phyloP scores from a whole-genome alignment of 2,113 vertebrate genomes.

The Ptilorrhoa leucosticta region DNA sequence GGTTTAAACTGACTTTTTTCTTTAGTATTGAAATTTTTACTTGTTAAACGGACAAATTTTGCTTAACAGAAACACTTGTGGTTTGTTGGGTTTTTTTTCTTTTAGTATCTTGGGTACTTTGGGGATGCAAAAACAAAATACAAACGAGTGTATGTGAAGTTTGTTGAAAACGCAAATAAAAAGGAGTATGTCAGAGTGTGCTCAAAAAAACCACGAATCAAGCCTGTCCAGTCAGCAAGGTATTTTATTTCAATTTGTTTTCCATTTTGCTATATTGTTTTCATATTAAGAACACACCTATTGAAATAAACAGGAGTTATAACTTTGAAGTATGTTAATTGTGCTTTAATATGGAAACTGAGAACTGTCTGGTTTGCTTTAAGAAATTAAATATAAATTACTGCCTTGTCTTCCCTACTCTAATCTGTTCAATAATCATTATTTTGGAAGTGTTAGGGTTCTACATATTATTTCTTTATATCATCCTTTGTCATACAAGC shows the following conservation, averaged over 20 bases:
- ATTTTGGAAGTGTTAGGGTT: neutral
- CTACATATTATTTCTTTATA: neutral
- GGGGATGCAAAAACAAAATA: constrained; percentile 96
- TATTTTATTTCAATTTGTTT: constrained; percentile 65
- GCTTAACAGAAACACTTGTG: neutral
- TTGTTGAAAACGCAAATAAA: constrained; percentile 97
- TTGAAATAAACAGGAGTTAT: neutral
- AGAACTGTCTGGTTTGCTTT: neutral
- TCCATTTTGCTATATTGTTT: neutral
- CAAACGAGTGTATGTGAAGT: constrained; percentile 94
- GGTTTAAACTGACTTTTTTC: neutral
- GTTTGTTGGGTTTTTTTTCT: neutral
- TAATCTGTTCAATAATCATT: neutral
- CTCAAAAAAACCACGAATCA: constrained; percentile 91
- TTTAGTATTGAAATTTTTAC: neutral
- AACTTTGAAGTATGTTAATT: neutral
- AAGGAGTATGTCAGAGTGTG: constrained; percentile 96
- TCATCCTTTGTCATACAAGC: neutral
- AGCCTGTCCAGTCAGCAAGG: constrained; percentile 88
- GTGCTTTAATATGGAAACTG: neutral
- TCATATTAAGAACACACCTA: neutral
- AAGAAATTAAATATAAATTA: neutral
- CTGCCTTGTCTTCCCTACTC: neutral
- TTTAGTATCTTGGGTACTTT: constrained; percentile 96
- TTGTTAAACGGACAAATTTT: neutral